Evolutionary conservation across 2,888 invertebrate genomes (phyloP).

Genomic region (Suillia variegata): DNA sequence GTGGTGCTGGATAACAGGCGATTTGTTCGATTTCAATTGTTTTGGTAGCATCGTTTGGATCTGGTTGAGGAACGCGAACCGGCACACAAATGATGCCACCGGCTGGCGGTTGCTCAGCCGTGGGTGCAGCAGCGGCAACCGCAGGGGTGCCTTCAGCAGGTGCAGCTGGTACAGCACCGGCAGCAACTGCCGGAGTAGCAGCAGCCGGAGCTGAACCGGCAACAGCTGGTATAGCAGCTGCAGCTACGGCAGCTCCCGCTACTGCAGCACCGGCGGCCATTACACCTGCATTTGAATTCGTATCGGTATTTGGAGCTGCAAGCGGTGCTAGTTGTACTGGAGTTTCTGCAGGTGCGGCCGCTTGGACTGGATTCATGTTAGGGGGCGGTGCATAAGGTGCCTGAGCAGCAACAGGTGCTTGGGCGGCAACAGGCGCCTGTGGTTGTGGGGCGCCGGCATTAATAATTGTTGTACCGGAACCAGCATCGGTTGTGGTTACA

Average conservation of each 20-base stretch:
- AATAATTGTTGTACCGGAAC: constrained; percentile 49
- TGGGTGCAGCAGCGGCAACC: constrained; percentile 30
- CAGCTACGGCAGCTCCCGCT: constrained; percentile 11
- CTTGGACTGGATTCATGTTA: constrained; percentile 4
- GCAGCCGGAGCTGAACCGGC: not conserved
- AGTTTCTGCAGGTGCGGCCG: not conserved
- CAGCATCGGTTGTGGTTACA: constrained; percentile 46
- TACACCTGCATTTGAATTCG: constrained; percentile 11
- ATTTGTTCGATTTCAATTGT: constrained; percentile 54
- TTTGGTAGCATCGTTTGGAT: constrained; percentile 54
- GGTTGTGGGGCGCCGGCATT: constrained; percentile 31
- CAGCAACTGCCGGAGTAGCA: not conserved
- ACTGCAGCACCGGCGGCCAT: not conserved
- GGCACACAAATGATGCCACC: constrained; percentile 56
- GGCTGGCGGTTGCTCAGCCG: constrained; percentile 34
- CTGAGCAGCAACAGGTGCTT: constrained; percentile 1
- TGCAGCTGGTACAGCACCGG: constrained; percentile 14
- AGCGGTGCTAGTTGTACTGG: constrained; percentile 9
- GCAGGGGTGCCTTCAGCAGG: constrained; percentile 24
- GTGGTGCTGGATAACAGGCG: constrained; percentile 56
- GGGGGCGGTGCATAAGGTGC: constrained; percentile 31
- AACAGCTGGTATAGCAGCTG: not conserved
- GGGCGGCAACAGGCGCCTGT: constrained; percentile 16
- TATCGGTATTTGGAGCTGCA: constrained; percentile 8
- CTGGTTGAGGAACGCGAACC: constrained; percentile 52